Evolutionary conservation across 2,888 invertebrate genomes (phyloP), one percentile per base, ranked within the genome.

Genomic region (Shargacucullia verbasci): DNA sequence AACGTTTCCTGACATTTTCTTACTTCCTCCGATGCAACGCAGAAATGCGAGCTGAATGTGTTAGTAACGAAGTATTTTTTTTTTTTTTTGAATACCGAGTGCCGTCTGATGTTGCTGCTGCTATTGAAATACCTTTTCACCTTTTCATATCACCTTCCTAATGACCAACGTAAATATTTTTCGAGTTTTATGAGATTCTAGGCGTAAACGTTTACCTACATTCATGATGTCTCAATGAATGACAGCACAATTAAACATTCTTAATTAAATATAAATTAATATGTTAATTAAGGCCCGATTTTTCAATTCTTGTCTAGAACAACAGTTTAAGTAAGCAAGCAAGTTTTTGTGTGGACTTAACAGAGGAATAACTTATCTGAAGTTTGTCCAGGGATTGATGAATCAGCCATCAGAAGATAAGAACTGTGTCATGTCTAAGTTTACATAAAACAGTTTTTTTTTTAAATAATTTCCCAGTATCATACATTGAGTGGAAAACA

Each of bases 1-100:
- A 79, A 64, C 71, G 14, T 69, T 67, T 57, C 60, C 56, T 57
- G 59, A 41, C 25, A 70, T 78, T 78, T 77, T 71, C 61, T 71
- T 73, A 50, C 72, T 80, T 74, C 59, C 50, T 58, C 43, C 59
- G 63, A 68, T 79, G 75, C 76, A 78, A 77, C 45, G 55, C 34
- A 67, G 56, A 65, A 68, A 72, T 59, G 57, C 29, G 57, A 71
- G 60, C 45, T 59, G 33, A 69, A 65, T 57, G 46, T 59, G 38
- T 37, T 62, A 9, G 44, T 49, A 56, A 64, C 35, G 29, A 61
- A 65, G 34, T 49, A n/a, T n/a, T n/a, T n/a, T n/a, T n/a, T n/a
- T n/a, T n/a, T n/a, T n/a, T n/a, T n/a, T 56, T 56, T 59, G 56
- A 70, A 59, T 65, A 25, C 10, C 14, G 31, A 59, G 27, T 34